A percentile compares a stretch with the other conserved stretches of the same genome.
Conservation (phyloP, 2,113 vertebrate species). For the Todiramphus chloris region DNA sequence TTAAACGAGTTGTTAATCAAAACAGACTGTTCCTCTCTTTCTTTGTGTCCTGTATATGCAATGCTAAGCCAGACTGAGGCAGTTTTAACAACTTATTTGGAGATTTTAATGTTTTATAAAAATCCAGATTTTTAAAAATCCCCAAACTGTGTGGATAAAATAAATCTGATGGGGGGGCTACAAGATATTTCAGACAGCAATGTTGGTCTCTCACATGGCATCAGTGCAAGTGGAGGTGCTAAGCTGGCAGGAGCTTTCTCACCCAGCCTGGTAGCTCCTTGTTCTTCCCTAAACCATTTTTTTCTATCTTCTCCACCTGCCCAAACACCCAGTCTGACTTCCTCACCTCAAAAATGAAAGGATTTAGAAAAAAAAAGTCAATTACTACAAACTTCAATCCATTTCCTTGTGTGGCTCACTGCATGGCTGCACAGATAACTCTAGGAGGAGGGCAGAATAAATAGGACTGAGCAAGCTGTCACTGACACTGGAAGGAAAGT, state of each 20-base stretch:
- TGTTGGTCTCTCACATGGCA: neutral
- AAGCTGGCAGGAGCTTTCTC: neutral
- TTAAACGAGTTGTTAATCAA: neutral
- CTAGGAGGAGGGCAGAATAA: neutral
- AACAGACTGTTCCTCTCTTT: neutral
- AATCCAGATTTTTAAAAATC: neutral
- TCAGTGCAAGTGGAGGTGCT: fast-evolving
- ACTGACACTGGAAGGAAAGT: neutral
- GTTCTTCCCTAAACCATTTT: neutral
- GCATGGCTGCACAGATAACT: neutral
- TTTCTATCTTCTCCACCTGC: neutral
- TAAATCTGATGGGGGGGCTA: neutral
- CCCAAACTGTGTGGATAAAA: neutral
- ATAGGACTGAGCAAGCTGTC: neutral
- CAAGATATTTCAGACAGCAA: neutral
- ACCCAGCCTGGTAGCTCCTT: neutral
- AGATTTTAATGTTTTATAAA: neutral
- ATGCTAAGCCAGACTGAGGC: neutral
- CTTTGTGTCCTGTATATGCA: neutral
- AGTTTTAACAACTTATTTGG: neutral
- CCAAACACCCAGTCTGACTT: neutral
- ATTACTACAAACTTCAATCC: neutral
- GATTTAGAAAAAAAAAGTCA: neutral
- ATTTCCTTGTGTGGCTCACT: neutral
- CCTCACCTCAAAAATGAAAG: neutral